Conservation (phyloP, 1,140 invertebrate species). For the Nymphalis io region DNA sequence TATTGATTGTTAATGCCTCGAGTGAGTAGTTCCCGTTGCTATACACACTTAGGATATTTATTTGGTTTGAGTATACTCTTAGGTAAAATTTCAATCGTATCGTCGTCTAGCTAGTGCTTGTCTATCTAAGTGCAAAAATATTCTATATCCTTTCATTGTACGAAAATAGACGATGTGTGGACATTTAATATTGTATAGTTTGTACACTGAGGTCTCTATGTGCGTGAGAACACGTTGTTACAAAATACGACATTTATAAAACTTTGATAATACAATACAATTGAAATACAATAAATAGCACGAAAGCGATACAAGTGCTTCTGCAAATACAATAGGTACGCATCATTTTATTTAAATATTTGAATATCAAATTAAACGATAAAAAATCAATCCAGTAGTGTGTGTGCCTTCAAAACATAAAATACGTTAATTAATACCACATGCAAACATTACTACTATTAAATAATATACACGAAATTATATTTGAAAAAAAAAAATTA, state of each 20-base stretch:
- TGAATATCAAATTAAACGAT: not conserved
- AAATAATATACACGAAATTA: constrained; percentile 38
- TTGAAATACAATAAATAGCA: constrained; percentile 14
- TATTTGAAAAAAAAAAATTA: constrained; percentile 49
- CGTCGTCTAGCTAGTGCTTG: constrained; percentile 54
- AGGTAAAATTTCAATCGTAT: constrained; percentile 16
- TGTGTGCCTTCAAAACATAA: not conserved
- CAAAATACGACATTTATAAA: constrained; percentile 24
- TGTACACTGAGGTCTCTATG: constrained; percentile 59
- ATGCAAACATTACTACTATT: constrained; percentile 17
- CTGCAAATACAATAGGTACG: not conserved
- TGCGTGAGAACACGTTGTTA: constrained; percentile 48
- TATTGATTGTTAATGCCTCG: too few relatives aligned
- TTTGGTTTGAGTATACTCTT: constrained; percentile 9
- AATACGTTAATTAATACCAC: constrained; percentile 14
- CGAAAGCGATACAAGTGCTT: constrained; percentile 9
- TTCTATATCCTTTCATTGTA: constrained; percentile 54
- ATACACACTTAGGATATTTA: not conserved
- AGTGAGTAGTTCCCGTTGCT: not conserved
- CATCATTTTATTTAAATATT: not conserved
- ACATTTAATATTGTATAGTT: constrained; percentile 56
- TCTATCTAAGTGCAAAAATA: constrained; percentile 78
- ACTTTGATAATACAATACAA: constrained; percentile 21
- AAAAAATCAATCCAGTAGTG: not conserved
- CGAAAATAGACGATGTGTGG: constrained; percentile 71